Percentiles rank a stretch among this genome's conserved stretches.
phyloP scores from a whole-genome alignment of 2,113 vertebrate species.

The Perccottus glenii region DNA sequence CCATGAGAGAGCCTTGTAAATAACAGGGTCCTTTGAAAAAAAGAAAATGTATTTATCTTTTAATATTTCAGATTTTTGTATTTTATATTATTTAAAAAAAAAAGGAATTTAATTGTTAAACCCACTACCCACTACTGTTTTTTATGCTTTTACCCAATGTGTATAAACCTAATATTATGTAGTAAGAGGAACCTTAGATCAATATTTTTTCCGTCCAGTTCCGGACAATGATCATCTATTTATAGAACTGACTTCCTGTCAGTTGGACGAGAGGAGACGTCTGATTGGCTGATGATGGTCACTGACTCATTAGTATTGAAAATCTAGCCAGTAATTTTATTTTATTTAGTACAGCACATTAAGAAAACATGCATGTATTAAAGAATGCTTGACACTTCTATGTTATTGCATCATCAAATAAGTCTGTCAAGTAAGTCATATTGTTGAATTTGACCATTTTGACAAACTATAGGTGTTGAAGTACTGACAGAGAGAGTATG shows the following conservation, averaged over 20 bases:
- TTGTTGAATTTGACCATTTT: no score
- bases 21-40: no score
- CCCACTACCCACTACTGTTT: not conserved
- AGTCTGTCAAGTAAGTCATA: no score
- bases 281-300: conserved; percentile 23
- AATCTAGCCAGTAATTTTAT: not conserved
- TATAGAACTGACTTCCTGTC: conserved; percentile 47
- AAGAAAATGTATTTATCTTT: no score
- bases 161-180: not conserved
- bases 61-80: no score
- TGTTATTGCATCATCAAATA: no score
- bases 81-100: no score
- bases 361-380: not conserved
- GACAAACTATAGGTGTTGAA: no score
- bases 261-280: conserved; percentile 9
- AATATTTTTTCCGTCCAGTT: conserved; percentile 30
- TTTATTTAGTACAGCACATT: not conserved
- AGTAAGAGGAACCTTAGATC: conserved; percentile 25
- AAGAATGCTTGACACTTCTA: no score
- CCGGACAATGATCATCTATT: conserved; percentile 36
- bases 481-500: no score
- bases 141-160: not conserved
- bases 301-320: conserved; percentile 7
- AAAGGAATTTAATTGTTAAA: not conserved
- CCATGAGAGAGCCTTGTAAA: no score